Conservation (phyloP, 2,797 vertebrate genomes). For the Pristis pectinata region DNA sequence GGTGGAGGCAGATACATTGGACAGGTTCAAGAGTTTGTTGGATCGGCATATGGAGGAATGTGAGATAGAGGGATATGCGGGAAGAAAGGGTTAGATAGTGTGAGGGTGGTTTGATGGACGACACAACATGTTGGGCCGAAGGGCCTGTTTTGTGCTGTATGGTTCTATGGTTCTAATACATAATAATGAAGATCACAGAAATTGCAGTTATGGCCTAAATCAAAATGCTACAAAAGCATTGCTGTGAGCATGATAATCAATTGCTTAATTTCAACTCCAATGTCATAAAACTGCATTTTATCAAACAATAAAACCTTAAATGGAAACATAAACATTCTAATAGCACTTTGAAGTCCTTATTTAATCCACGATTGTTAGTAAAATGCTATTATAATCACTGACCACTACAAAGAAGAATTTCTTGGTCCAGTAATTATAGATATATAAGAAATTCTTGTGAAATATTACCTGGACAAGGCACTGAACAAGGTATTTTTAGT, state of each 20-base stretch:
- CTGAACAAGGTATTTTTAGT: slow-evolving; percentile 72
- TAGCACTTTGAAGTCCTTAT: not conserved
- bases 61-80: too few species aligned
- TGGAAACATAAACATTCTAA: not conserved
- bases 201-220: too few species aligned
- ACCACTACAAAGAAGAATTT: not conserved
- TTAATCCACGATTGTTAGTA: too few species aligned
- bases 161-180: too few species aligned
- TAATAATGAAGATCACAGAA: too few species aligned
- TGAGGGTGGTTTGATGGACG: too few species aligned
- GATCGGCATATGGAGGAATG: too few species aligned
- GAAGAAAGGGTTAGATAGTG: too few species aligned
- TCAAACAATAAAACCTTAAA: not conserved
- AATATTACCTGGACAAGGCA: slow-evolving; percentile 78
- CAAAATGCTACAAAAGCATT: not conserved
- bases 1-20: too few species aligned
- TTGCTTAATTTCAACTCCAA: not conserved
- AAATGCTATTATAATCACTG: not conserved
- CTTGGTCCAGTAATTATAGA: not conserved
- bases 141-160: too few species aligned
- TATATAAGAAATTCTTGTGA: not conserved
- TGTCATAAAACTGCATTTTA: not conserved
- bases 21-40: too few species aligned
- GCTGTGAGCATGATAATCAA: not conserved
- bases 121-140: too few species aligned